A percentile compares a stretch with the other conserved stretches of the same genome.
These are phyloP conservation scores for Craseonycteris thonglongyai DNA, from an alignment of 2,113 vertebrate species.

Conservation along the genomic window DNA sequence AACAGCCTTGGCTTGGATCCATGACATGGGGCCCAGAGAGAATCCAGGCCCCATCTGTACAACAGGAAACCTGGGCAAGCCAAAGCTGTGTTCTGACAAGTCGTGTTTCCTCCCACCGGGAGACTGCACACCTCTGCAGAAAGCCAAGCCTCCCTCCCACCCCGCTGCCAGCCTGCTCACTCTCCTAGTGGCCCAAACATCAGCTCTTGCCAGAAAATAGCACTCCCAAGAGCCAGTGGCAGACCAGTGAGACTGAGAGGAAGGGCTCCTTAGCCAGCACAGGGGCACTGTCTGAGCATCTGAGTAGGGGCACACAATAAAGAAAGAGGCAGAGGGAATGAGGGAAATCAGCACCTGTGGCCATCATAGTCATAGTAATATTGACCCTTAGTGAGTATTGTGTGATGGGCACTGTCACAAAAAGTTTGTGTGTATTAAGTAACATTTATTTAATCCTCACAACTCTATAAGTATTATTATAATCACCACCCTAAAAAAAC, in stretches of 20 bases:
- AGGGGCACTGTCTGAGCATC: neutral
- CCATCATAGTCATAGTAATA: neutral
- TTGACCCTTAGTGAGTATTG: neutral
- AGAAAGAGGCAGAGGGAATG: neutral
- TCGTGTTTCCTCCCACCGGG: neutral
- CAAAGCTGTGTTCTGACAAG: conserved; percentile 33
- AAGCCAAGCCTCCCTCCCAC: neutral
- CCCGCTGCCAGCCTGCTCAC: neutral
- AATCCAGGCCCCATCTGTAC: neutral
- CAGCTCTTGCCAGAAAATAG: neutral
- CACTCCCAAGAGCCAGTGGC: neutral
- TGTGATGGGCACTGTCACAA: neutral
- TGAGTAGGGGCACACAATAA: neutral
- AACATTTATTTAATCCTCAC: neutral
- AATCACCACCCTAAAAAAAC: neutral
- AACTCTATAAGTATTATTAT: neutral
- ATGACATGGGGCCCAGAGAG: conserved; percentile 17
- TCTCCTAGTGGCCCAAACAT: neutral
- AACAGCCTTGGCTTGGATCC: neutral
- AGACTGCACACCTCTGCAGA: neutral
- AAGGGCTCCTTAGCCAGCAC: neutral
- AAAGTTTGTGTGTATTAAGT: neutral
- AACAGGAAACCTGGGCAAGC: conserved; percentile 16
- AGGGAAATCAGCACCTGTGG: neutral
- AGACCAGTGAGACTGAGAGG: neutral